phyloP scores from a whole-genome alignment of 1,140 invertebrate genomes.

The Neodiprion virginianus region DNA sequence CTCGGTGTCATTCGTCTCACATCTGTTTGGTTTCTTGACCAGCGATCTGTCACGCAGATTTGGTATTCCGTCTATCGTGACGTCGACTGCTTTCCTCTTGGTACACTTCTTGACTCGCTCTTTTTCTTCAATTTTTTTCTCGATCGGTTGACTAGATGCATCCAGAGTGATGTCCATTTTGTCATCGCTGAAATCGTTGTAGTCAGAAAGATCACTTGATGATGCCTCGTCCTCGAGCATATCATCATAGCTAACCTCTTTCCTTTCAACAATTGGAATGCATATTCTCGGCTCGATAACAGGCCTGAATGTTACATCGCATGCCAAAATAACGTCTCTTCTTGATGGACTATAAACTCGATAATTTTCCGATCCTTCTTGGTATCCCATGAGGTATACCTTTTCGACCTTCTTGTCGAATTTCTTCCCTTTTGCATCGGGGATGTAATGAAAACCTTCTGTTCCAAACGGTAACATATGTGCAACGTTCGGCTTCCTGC shows the following conservation, averaged over 20 bases:
- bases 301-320: slow-evolving; percentile 27
- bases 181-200: too few species aligned
- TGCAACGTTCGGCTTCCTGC: slow-evolving; percentile 23
- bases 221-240: too few species aligned
- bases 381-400: slow-evolving; percentile 29
- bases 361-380: slow-evolving; percentile 32
- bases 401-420: slow-evolving; percentile 26
- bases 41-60: neutral
- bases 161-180: too few species aligned
- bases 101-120: too few species aligned
- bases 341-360: slow-evolving; percentile 26
- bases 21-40: neutral
- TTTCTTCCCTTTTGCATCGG: slow-evolving; percentile 24
- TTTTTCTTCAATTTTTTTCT: too few species aligned
- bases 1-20: neutral
- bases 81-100: too few species aligned
- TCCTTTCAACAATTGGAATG: too few species aligned
- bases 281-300: too few species aligned
- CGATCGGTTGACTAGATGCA: too few species aligned
- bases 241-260: too few species aligned
- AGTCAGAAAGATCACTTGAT: too few species aligned
- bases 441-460: slow-evolving; percentile 16
- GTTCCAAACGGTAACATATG: slow-evolving; percentile 28
- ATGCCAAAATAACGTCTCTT: slow-evolving; percentile 18
- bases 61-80: neutral